Conservation (phyloP, 2,113 vertebrate genomes). For the Noctilio leporinus region DNA sequence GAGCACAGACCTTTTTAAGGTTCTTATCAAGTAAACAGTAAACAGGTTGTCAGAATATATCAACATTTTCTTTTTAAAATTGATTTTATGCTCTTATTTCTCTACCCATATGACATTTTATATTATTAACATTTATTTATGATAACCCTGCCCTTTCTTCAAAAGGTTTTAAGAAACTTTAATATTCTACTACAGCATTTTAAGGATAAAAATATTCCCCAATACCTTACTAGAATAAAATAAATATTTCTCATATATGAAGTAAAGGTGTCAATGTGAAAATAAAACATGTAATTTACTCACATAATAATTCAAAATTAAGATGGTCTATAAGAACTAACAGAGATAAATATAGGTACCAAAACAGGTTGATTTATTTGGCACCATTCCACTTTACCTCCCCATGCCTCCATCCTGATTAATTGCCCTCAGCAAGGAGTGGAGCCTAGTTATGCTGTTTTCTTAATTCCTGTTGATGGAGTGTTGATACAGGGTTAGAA, state of each 20-base stretch:
- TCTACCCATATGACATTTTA: background rate
- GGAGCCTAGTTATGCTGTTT: slow-evolving; percentile 20
- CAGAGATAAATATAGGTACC: background rate
- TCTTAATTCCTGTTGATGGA: slow-evolving; percentile 48
- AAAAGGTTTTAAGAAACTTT: slow-evolving; percentile 24
- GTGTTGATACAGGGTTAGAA: slow-evolving; percentile 32
- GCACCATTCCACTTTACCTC: background rate
- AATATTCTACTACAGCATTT: background rate
- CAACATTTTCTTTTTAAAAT: background rate
- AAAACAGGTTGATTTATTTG: slow-evolving; percentile 17
- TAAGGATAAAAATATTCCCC: background rate
- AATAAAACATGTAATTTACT: background rate
- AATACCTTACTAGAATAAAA: background rate
- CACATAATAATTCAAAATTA: slow-evolving; percentile 35
- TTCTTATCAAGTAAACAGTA: background rate
- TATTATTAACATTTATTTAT: slow-evolving; percentile 45
- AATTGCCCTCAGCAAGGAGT: slow-evolving; percentile 46
- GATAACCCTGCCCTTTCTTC: slow-evolving; percentile 23
- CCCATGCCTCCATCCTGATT: slow-evolving; percentile 40
- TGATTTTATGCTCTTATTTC: slow-evolving; percentile 29
- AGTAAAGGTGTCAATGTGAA: background rate
- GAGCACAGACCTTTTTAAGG: slow-evolving; percentile 26
- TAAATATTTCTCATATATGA: background rate
- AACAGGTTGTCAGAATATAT: slow-evolving; percentile 37
- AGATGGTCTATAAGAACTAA: background rate